Evolutionary conservation across 2,113 vertebrate species (phyloP).

Genomic region (Chaetorhynchus papuensis): DNA sequence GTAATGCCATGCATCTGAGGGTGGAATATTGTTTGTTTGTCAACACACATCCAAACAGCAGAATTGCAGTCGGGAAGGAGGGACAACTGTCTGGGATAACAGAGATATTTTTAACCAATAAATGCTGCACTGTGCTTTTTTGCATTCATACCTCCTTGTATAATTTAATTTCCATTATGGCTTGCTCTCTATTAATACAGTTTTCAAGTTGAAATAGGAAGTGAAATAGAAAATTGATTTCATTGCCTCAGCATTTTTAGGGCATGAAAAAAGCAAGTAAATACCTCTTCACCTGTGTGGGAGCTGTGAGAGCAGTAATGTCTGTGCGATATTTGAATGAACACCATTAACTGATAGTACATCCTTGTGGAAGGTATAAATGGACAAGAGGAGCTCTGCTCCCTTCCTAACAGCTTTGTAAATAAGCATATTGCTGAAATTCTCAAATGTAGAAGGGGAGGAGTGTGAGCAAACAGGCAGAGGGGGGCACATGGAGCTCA

Average conservation of each 20-base stretch:
- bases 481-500: not conserved
- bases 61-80: not conserved
- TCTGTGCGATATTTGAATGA: not conserved
- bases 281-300: not conserved
- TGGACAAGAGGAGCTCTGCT: not conserved
- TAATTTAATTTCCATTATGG: not conserved
- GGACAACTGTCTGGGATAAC: not conserved
- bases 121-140: not conserved
- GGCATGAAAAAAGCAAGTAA: not conserved
- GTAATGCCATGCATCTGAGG: not conserved
- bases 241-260: not conserved
- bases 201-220: not conserved
- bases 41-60: not conserved
- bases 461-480: not conserved
- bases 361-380: not conserved
- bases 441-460: not conserved
- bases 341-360: not conserved
- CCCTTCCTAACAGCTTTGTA: not conserved
- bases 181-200: not conserved
- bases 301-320: not conserved
- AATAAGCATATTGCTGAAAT: not conserved
- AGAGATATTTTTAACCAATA: not conserved
- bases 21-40: slow-evolving; percentile 14
- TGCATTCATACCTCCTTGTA: not conserved
- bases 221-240: not conserved